Evolutionary conservation across 2,113 vertebrate species (phyloP), one percentile per base, ranked within the genome.

Genomic region (Gnathonemus echidnorhynchus): DNA sequence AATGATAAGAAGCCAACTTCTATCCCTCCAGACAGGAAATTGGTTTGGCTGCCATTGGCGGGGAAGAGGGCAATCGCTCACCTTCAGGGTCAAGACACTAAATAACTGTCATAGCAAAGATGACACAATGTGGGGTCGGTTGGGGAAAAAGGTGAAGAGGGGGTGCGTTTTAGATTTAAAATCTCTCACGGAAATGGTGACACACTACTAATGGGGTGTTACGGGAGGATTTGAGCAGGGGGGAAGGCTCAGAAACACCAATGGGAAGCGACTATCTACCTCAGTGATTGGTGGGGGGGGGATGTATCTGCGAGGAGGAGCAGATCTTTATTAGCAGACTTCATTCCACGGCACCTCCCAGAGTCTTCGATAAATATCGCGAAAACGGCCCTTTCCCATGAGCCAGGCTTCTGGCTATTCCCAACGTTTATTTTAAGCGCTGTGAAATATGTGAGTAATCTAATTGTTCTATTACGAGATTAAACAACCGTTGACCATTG

Each of bases 311-410:
- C 83, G 89, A 92, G 31, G 17, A 50, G 91, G 86, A 91, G 91
- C 90, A 93, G 94, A 95, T 93, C 94, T 95, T 95, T 95, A 95
- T 92, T 46, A 92, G 93, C 93, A 89, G 90, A 91, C 93, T 93
- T 10, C 94, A 93, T 95, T 94, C 95, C 92, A 89, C 89, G 93
- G 89, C n/a, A 83, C 90, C 91, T 93, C 92, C 93, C 93, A 93
- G 91, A 90, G 92, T 92, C 93, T 92, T 56, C 90, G 91, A 92
- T 91, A 87, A 90, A 90, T 49, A 85, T 80, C 89, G 56, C 89
- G 94, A 94, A 95, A 95, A 95, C 94, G 93, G 94, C 94, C 93
- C 31, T 2, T 53, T 52, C 31, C 24, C 27, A 27, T 39, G 86
- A 35, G 48, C 27, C 49, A 6, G 19, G 10, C 49, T 87, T 52